Evolutionary conservation across 2,888 invertebrate species (phyloP), one percentile per base, ranked within the genome.

Genomic region (Polyploca ridens): DNA sequence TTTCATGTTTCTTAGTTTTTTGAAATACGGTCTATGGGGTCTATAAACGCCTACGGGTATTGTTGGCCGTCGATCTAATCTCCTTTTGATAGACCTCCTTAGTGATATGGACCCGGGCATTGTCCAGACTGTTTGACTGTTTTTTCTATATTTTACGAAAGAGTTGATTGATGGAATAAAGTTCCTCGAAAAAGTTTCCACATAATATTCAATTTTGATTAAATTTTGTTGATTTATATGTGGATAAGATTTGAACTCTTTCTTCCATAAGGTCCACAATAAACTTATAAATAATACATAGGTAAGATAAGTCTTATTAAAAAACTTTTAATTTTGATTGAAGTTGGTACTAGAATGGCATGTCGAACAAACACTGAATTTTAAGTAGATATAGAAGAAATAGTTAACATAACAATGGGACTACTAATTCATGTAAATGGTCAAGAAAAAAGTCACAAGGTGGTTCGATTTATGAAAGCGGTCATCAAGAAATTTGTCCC

Each of bases 71-170:
- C 91, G 90, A 88, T 90, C 83, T 91, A 92, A 93, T 94, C 93
- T 93, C 83, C 86, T 87, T 92, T 92, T 93, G 92, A 94, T 94
- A 93, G 90, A 94, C 92, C 90, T 90, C 81, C 82, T 78, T 82
- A 83, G 82, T 79, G 76, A 75, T 87, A 91, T 89, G 88, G 91
- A 91, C 91, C 85, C 81, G 67, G 74, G 75, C 71, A 91, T 94
- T 93, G 93, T 93, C 93, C 93, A 81, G 83, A 81, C 78, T 79
- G 83, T 83, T 88, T 83, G 73, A 79, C 77, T 78, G 74, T 78
- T 76, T 74, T 79, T 77, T 77, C 78, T 73, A 76, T 72, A 74
- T 69, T 66, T 72, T 77, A 74, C 74, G 81, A 89, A 90, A 88
- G 90, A 90, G 89, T 88, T 93, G 90, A 90, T 90, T 82, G 86